Evolutionary conservation across 2,113 vertebrate genomes (phyloP).

Genomic region (Ahaetulla prasina): DNA sequence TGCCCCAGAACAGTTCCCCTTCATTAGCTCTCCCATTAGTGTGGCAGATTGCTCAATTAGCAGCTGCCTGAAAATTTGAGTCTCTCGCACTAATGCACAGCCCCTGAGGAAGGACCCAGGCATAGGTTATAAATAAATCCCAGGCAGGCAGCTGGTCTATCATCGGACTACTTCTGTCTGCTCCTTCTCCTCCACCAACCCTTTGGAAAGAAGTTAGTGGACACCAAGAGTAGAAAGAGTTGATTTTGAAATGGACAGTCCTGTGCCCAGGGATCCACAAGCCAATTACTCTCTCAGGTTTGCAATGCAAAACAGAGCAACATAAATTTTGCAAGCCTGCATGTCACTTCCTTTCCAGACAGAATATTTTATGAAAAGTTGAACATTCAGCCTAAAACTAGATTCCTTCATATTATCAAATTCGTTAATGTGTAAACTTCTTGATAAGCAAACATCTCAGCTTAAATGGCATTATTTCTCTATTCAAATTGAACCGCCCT

Average conservation of each 20-base stretch:
- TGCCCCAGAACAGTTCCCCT: background rate
- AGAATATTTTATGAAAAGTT: background rate
- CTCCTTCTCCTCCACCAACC: background rate
- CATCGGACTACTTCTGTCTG: background rate
- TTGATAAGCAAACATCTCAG: background rate
- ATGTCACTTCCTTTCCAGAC: background rate
- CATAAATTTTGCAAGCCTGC: background rate
- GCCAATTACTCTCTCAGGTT: background rate
- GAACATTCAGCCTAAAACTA: background rate
- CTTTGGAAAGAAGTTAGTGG: no score
- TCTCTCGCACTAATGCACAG: conserved; percentile 1
- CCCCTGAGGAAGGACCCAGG: background rate
- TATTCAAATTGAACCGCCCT: background rate
- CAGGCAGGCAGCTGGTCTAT: background rate
- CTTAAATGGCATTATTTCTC: background rate
- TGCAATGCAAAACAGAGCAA: background rate
- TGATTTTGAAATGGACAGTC: background rate
- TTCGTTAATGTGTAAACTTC: background rate
- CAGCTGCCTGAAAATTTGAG: conserved; percentile 14
- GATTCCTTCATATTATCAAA: background rate
- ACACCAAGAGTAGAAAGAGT: background rate
- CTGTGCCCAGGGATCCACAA: background rate
- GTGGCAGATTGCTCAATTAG: conserved; percentile 1
- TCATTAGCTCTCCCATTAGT: conserved; percentile 9
- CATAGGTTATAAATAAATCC: conserved; percentile 2